Base-by-base conservation (phyloP, 30 jellyfish, hydroid and myxozoan species). In the Hydractinia symbiolongicarpus region DNA sequence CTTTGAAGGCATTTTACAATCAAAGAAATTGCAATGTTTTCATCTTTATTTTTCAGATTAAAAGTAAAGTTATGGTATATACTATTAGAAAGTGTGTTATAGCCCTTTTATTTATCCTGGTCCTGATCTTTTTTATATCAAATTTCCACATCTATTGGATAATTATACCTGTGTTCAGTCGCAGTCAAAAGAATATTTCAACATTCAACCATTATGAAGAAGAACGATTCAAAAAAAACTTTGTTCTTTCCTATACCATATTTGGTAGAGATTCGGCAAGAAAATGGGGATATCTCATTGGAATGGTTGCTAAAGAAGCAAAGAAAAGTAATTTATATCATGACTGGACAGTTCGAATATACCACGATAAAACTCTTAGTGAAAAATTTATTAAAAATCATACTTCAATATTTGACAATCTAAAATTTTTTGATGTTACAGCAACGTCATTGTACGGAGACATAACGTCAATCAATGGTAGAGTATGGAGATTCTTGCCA, bases 401-500 rank as follows among this genome's bases (percentile, higher is more conserved):
- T 30, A 30, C 44, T 30, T 30, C 44, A 1, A 30, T 0, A 30
- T 64, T n/a, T 51, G 40, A 64, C 19, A 64, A 64, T 51, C 74
- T 64, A 6, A 51, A 44, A 13, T 64, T 64, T 64, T 64, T 3
- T 64, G 40, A 64, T 51, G 40, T 64, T 4, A 51, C 9, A 13
- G n/a, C n/a, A 7, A 13, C 40, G 8, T 7, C 16, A 6, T 7
- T 7, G 52, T 64, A n/a, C 40, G 8, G 40, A 7, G 74, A 51
- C 5, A 44, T 64, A 1, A n/a, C 74, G 0, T 51, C 9, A n/a
- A 51, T 64, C 40, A 64, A 64, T 64, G 80, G 80, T 20, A 71
- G 30, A 58, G 55, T 71, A 19, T 71, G 80, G 80, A 54, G 80
- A 7, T 71, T 71, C 53, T 49, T 71, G 44, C 80, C 80, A 0